Evolutionary conservation across 2,797 vertebrate genomes (phyloP).

Genomic region (Pseudochirops cupreus): DNA sequence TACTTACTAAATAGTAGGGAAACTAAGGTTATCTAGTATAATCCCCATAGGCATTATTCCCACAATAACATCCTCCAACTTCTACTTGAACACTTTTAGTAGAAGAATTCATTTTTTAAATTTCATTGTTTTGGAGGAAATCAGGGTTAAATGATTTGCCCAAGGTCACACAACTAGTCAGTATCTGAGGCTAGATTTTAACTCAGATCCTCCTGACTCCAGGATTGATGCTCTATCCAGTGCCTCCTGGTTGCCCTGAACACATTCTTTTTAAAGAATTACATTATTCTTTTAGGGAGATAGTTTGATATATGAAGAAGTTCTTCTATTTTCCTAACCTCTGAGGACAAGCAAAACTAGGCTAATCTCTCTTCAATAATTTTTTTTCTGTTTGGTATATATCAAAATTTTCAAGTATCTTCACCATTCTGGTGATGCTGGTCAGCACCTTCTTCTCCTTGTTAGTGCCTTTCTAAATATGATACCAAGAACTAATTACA

Average conservation of each 20-base stretch:
- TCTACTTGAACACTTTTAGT: background rate
- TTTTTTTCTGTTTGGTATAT: background rate
- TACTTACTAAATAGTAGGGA: background rate
- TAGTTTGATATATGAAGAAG: background rate
- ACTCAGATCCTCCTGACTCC: background rate
- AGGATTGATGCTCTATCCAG: background rate
- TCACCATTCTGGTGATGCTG: no score
- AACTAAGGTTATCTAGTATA: background rate
- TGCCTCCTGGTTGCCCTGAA: background rate
- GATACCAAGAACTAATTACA: no score
- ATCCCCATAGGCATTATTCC: background rate
- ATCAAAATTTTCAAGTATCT: no score
- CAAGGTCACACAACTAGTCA: background rate
- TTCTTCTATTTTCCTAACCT: background rate
- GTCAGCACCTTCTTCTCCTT: no score
- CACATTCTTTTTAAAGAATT: background rate
- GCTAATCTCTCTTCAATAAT: background rate
- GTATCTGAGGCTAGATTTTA: background rate
- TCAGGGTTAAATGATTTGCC: background rate
- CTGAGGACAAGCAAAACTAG: no score
- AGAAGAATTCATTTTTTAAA: background rate
- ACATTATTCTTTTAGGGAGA: background rate
- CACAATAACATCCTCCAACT: background rate
- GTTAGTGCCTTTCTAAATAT: no score
- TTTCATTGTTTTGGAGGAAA: background rate